Evolutionary conservation across 2,797 vertebrate species (phyloP).

Genomic region (Acipenser oxyrinchus): DNA sequence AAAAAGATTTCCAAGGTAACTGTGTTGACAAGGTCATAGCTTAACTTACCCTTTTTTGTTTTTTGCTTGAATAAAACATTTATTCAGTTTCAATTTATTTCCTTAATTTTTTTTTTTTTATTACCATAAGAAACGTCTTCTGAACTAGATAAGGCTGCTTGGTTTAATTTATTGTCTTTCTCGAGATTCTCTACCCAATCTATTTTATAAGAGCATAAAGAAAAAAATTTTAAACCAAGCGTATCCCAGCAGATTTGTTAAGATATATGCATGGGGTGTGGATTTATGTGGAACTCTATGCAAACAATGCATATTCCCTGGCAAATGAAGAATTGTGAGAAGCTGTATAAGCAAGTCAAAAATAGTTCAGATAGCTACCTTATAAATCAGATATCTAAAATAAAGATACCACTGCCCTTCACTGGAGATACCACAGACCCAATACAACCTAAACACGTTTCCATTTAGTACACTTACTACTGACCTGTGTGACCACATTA

Average conservation of each 20-base stretch:
- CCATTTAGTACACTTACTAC: background rate
- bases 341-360: background rate
- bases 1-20: no score
- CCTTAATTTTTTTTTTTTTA: background rate
- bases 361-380: background rate
- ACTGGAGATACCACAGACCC: background rate
- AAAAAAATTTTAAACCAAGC: background rate
- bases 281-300: background rate
- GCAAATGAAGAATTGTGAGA: background rate
- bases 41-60: no score
- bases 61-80: background rate
- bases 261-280: background rate
- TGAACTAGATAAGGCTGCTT: background rate
- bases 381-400: no score
- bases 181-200: background rate
- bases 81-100: background rate
- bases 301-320: background rate
- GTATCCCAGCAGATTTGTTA: background rate
- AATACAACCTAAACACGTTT: background rate
- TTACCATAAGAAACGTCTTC: background rate
- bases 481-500: background rate
- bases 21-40: no score
- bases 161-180: conserved; percentile 4
- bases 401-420: background rate
- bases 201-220: background rate